Evolutionary conservation across 1,140 invertebrate genomes (phyloP).

Genomic region (Platyscapa corneri): DNA sequence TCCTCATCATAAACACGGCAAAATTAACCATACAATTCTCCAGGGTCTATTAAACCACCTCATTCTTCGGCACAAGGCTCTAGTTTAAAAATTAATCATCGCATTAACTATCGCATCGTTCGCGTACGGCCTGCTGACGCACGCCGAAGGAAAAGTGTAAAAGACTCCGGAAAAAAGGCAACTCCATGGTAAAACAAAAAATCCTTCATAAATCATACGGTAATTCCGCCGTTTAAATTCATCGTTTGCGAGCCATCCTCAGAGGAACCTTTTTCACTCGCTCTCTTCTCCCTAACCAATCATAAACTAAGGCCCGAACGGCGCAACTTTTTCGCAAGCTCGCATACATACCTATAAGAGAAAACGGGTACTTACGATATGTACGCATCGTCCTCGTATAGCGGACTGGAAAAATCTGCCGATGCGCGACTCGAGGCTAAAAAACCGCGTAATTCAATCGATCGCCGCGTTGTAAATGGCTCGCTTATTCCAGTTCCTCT

Average conservation of each 20-base stretch:
- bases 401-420: conserved; percentile 14
- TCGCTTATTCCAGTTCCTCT: conserved; percentile 27
- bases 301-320: conserved; percentile 30
- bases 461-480: conserved; percentile 32
- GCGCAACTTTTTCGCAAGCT: conserved; percentile 39
- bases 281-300: conserved; percentile 31
- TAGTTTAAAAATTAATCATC: conserved; percentile 31
- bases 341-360: conserved; percentile 11
- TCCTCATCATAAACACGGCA: neutral
- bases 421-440: neutral
- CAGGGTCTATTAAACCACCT: neutral
- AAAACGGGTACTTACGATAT: conserved; percentile 19
- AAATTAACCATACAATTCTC: neutral
- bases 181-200: conserved; percentile 19
- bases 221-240: conserved; percentile 52
- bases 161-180: neutral
- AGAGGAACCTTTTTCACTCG: conserved; percentile 27
- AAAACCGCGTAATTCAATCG: conserved; percentile 47
- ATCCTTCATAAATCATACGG: conserved; percentile 49
- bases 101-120: conserved; percentile 36
- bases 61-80: neutral
- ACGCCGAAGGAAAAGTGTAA: neutral
- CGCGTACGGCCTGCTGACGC: neutral
- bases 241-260: conserved; percentile 38
- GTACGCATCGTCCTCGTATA: neutral